Conservation (phyloP, 2,888 invertebrate species). For the Diplolepis rosae region DNA sequence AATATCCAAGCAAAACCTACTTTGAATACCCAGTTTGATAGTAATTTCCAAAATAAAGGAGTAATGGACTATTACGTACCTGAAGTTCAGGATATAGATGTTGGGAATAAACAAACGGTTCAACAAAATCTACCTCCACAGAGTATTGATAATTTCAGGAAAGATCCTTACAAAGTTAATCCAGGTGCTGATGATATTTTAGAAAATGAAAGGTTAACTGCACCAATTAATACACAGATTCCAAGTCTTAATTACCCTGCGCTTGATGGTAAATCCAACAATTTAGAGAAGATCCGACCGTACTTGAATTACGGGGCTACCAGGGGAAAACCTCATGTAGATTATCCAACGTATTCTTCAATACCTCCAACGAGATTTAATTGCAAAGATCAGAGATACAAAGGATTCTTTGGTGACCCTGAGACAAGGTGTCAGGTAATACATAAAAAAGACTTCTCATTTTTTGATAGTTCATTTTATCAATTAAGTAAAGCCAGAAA, state of each 20-base stretch:
- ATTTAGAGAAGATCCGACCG: conserved; percentile 49
- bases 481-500: no score
- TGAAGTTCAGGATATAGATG: conserved; percentile 57
- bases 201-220: conserved; percentile 53
- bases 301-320: conserved; percentile 70
- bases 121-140: conserved; percentile 43
- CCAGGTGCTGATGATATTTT: conserved; percentile 56
- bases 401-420: conserved; percentile 92
- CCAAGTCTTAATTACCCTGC: conserved; percentile 50
- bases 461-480: no score
- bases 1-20: conserved; percentile 41
- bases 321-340: conserved; percentile 80
- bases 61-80: conserved; percentile 63
- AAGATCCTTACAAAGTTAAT: conserved; percentile 58
- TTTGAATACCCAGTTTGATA: conserved; percentile 33
- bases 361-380: conserved; percentile 87
- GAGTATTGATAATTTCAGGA: conserved; percentile 41
- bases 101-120: conserved; percentile 41
- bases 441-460: not conserved
- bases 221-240: conserved; percentile 53
- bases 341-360: conserved; percentile 85
- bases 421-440: conserved; percentile 88
- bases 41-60: conserved; percentile 51
- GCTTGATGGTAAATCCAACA: conserved; percentile 45
- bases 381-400: conserved; percentile 90